Percentiles rank a stretch among this genome's conserved stretches.
Evolutionary conservation across 2,888 invertebrate species (phyloP).

Genomic region (Andrena trimmerana): DNA sequence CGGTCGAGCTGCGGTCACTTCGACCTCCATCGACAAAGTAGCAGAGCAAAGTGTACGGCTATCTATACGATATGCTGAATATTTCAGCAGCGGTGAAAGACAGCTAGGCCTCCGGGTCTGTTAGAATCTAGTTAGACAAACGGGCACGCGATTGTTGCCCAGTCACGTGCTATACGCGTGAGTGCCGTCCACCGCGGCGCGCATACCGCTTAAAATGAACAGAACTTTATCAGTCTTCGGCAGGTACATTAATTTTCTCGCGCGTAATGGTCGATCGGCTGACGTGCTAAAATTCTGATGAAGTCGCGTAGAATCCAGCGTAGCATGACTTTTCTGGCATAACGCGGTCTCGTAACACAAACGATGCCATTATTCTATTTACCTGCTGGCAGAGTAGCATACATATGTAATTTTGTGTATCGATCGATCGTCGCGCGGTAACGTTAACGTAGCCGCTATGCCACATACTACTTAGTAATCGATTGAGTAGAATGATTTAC

Average conservation of each 20-base stretch:
- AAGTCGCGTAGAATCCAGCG: neutral
- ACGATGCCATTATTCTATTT: slow-evolving; percentile 1
- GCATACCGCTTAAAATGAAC: slow-evolving; percentile 4
- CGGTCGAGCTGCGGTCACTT: slow-evolving; percentile 27
- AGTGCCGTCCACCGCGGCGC: neutral
- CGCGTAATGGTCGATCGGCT: neutral
- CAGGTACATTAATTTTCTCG: neutral
- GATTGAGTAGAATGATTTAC: too few relatives aligned
- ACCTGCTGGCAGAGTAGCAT: neutral
- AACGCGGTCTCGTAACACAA: slow-evolving; percentile 15
- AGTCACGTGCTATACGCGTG: slow-evolving; percentile 17
- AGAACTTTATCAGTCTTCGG: neutral
- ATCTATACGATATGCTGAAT: slow-evolving; percentile 21
- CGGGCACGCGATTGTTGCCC: slow-evolving; percentile 5
- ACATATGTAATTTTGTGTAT: slow-evolving; percentile 2
- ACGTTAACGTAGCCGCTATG: neutral
- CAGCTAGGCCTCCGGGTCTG: neutral
- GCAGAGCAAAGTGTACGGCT: slow-evolving; percentile 4
- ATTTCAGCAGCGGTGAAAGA: slow-evolving; percentile 38
- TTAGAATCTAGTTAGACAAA: slow-evolving; percentile 13
- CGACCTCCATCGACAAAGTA: slow-evolving; percentile 38
- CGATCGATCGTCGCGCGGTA: neutral
- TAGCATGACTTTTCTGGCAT: slow-evolving; percentile 4
- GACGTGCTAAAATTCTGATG: slow-evolving; percentile 11
- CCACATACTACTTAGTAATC: neutral